These are phyloP conservation scores for Artibeus jamaicensis DNA, from an alignment of 2,797 vertebrate genomes.

Conservation along the genomic window DNA sequence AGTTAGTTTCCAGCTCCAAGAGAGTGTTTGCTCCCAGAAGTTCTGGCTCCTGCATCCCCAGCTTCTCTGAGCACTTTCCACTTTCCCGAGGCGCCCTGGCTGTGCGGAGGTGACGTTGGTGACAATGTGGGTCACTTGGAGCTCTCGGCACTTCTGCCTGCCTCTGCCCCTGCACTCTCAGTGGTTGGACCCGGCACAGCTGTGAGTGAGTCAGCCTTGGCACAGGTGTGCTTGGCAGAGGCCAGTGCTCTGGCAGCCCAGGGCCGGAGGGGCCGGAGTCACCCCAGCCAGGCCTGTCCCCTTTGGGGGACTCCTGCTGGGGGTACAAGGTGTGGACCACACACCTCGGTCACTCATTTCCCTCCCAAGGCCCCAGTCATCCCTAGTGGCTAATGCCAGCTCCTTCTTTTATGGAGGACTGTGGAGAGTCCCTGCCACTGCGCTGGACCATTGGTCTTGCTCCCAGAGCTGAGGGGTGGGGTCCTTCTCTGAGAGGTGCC, in stretches of 20 bases:
- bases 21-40: accelerated
- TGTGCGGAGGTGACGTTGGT: neutral
- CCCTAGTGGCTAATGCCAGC: neutral
- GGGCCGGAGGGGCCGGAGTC: accelerated
- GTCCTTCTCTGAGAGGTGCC: neutral
- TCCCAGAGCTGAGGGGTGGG: neutral
- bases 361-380: neutral
- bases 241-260: accelerated
- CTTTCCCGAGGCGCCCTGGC: neutral
- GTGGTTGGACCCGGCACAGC: neutral
- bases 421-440: accelerated
- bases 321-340: neutral
- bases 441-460: accelerated
- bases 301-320: neutral
- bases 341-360: neutral
- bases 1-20: neutral
- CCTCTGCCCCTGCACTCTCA: neutral
- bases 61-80: neutral
- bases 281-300: neutral
- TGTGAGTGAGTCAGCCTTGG: neutral
- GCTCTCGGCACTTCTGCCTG: neutral
- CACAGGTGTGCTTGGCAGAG: neutral
- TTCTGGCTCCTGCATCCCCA: neutral
- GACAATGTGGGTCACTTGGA: neutral
- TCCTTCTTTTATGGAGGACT: neutral